phyloP scores from a whole-genome alignment of 2,113 vertebrate species.

The Ellobius talpinus region DNA sequence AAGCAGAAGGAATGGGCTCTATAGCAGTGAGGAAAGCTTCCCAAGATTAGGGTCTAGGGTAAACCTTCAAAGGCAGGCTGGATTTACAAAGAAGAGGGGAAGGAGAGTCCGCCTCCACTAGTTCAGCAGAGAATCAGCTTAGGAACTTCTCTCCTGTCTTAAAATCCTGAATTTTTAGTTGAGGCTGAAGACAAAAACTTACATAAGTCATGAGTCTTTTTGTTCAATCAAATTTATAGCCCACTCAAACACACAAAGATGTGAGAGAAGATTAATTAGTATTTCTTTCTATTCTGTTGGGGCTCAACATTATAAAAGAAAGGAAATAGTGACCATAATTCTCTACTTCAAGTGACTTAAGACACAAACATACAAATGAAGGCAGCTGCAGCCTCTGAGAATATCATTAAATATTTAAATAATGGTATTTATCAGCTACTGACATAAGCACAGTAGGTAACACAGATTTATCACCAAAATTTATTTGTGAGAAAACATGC shows the following conservation, averaged over 20 bases:
- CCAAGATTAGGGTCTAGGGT: not conserved
- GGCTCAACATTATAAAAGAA: not conserved
- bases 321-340: not conserved
- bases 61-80: not conserved
- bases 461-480: constrained; percentile 26
- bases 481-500: constrained; percentile 39
- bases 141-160: not conserved
- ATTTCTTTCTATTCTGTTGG: not conserved
- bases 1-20: not conserved
- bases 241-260: not conserved
- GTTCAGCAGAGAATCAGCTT: not conserved
- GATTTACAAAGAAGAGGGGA: not conserved
- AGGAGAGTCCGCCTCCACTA: not conserved
- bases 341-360: constrained; percentile 21
- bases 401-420: constrained; percentile 13
- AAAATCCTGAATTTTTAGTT: constrained; percentile 21
- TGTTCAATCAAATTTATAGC: not conserved
- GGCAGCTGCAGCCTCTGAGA: not conserved
- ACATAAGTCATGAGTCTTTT: not conserved
- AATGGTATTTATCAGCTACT: not conserved
- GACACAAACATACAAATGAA: not conserved
- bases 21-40: not conserved
- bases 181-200: constrained; percentile 50
- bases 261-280: not conserved
- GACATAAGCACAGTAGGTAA: not conserved